These are phyloP conservation scores for Muscicapa adusta DNA, from an alignment of 2,113 vertebrate species.

Conservation along the genomic window DNA sequence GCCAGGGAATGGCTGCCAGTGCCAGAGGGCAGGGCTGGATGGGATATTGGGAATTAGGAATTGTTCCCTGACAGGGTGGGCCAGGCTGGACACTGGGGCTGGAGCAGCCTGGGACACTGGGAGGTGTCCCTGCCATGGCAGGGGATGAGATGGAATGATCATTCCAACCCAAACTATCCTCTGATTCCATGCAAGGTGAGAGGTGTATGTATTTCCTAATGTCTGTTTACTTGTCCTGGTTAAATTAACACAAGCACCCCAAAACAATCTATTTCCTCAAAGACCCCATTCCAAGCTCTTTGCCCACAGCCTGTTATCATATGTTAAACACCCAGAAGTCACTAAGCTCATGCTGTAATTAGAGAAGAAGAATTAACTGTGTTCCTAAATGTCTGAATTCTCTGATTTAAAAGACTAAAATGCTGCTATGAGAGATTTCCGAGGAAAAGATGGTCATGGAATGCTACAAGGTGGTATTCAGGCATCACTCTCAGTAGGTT, in stretches of 20 bases:
- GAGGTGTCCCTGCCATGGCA: not conserved
- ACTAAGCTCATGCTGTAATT: not conserved
- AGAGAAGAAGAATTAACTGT: not conserved
- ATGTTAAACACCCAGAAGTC: not conserved
- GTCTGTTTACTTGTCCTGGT: not conserved
- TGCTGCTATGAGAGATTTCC: not conserved
- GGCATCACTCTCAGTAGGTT: not conserved
- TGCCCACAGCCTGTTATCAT: fast-evolving
- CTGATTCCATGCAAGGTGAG: not conserved
- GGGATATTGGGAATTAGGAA: not conserved
- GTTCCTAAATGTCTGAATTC: not conserved
- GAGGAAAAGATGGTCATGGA: not conserved
- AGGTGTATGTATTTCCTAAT: not conserved
- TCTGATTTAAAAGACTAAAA: not conserved
- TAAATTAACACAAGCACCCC: not conserved
- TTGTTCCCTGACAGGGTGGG: not conserved
- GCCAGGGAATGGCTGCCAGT: not conserved
- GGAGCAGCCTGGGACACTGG: not conserved
- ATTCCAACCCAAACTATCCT: not conserved
- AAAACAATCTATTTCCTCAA: fast-evolving
- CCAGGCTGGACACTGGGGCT: not conserved
- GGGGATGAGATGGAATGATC: fast-evolving
- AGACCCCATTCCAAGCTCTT: not conserved
- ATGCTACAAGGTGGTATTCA: not conserved
- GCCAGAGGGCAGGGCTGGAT: not conserved